Evolutionary conservation across 2,113 vertebrate species (phyloP).

Genomic region (Actenoides lindsayi): DNA sequence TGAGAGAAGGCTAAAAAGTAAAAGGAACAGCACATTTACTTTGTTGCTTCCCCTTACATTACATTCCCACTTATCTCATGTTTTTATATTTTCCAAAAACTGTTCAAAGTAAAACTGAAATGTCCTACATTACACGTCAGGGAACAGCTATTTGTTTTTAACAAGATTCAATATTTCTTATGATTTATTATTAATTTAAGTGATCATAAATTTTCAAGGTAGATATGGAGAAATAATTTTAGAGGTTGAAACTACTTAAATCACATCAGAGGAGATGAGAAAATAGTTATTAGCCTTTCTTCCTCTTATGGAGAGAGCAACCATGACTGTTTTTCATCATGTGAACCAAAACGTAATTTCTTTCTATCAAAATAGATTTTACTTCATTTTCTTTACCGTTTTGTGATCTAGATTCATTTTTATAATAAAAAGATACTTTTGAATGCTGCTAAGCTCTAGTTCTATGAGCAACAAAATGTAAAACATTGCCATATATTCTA

Average conservation of each 20-base stretch:
- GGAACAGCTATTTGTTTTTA: background rate
- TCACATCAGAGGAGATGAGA: background rate
- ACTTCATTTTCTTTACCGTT: background rate
- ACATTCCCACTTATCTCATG: background rate
- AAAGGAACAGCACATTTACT: background rate
- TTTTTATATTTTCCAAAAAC: background rate
- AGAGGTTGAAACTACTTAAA: background rate
- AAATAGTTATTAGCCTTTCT: background rate
- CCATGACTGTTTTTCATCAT: background rate
- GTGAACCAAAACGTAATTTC: background rate
- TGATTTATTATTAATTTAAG: background rate
- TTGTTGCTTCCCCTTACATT: background rate
- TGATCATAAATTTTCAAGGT: background rate
- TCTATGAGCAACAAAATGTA: background rate
- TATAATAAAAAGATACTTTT: background rate
- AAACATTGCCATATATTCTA: background rate
- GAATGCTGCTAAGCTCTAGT: background rate
- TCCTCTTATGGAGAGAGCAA: background rate
- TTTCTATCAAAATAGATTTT: background rate
- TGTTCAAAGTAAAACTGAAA: background rate
- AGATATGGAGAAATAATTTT: background rate
- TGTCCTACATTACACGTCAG: background rate
- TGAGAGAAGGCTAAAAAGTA: background rate
- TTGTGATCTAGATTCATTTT: background rate
- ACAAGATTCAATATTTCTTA: background rate